phyloP scores from a whole-genome alignment of 2,888 invertebrate genomes.

The Ceramica pisi region DNA sequence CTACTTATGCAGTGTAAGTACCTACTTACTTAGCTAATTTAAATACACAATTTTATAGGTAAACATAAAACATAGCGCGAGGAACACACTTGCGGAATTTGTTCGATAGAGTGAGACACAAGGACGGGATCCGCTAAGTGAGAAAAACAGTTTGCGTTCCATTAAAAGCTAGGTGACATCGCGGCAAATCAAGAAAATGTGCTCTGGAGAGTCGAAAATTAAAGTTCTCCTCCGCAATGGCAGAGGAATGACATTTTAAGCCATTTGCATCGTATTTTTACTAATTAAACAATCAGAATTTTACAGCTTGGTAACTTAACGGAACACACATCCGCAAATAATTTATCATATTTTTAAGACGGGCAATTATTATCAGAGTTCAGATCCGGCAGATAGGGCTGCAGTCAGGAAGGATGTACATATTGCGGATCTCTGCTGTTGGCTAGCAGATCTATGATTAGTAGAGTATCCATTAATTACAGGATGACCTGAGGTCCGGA shows the following conservation, averaged over 20 bases:
- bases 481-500: not conserved
- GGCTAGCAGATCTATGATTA: too few relatives aligned
- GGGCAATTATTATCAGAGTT: not conserved
- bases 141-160: too few relatives aligned
- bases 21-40: constrained; percentile 29
- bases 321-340: not conserved
- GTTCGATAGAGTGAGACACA: too few relatives aligned
- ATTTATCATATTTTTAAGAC: not conserved
- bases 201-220: too few relatives aligned
- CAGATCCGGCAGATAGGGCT: not conserved
- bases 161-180: too few relatives aligned
- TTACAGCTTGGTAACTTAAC: not conserved
- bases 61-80: not conserved
- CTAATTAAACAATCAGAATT: not conserved
- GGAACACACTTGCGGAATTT: too few relatives aligned
- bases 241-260: not conserved
- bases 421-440: constrained; percentile 25
- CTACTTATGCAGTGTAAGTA: constrained; percentile 26
- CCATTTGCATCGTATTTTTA: not conserved
- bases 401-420: constrained; percentile 10
- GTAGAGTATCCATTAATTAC: not conserved
- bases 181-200: too few relatives aligned
- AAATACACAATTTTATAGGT: constrained; percentile 1
- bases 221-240: too few relatives aligned
- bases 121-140: too few relatives aligned